Conservation (phyloP, 2,888 invertebrate species). For the Therioaphis trifolii region DNA sequence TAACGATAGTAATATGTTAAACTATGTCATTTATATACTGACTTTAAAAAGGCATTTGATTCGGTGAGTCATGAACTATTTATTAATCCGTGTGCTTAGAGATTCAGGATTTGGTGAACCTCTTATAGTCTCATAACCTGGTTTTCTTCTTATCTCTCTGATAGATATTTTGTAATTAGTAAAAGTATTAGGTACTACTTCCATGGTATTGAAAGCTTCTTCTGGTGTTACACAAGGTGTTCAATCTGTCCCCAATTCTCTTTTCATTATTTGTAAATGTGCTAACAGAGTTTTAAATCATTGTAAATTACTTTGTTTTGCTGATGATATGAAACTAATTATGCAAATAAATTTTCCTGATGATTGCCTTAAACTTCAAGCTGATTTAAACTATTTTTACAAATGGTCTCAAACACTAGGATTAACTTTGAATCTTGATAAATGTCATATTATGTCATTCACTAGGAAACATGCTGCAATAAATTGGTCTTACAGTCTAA, state of each 20-base stretch:
- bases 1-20: too few relatives aligned
- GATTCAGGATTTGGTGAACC: conserved; percentile 12
- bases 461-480: not conserved
- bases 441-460: not conserved
- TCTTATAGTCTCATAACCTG: not conserved
- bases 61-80: not conserved
- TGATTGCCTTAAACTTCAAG: not conserved
- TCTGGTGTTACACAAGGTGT: not conserved
- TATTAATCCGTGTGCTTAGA: not conserved
- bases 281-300: not conserved
- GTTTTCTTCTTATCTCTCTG: conserved; percentile 5
- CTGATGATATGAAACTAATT: not conserved
- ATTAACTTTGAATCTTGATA: conserved; percentile 2
- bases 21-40: too few relatives aligned
- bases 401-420: not conserved
- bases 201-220: not conserved
- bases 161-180: not conserved
- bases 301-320: conserved; percentile 5
- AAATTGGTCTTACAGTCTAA: not conserved
- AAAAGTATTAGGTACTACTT: not conserved
- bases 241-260: not conserved
- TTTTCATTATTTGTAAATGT: not conserved
- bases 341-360: not conserved
- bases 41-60: not conserved
- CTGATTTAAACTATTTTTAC: not conserved